Percentiles rank a stretch among this genome's conserved stretches.
Evolutionary conservation across 2,797 vertebrate species (phyloP).

Genomic region (Glossophaga mutica): DNA sequence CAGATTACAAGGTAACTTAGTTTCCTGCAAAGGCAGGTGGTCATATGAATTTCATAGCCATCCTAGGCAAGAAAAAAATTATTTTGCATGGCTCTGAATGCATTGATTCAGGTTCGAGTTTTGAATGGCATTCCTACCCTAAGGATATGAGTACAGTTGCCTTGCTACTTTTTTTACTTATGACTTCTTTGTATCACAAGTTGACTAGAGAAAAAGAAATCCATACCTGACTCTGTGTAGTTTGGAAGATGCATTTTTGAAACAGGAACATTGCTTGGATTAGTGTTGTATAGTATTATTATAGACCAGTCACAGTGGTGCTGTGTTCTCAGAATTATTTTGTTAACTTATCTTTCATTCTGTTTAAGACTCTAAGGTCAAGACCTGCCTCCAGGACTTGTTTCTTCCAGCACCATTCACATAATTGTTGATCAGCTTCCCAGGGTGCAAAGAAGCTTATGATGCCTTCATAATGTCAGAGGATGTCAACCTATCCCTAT

Average conservation of each 20-base stretch:
- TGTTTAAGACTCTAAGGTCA: not conserved
- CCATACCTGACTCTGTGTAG: not conserved
- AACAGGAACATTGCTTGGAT: not conserved
- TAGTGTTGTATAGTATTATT: not conserved
- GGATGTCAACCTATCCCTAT: too few species aligned
- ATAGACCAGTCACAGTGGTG: not conserved
- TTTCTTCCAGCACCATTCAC: not conserved
- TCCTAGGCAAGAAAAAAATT: not conserved
- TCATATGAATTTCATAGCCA: not conserved
- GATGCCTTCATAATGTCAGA: not conserved
- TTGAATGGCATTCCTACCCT: not conserved
- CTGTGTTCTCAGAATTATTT: not conserved
- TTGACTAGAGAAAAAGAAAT: not conserved
- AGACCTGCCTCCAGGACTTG: not conserved
- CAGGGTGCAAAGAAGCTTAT: not conserved
- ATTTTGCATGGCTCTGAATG: not conserved
- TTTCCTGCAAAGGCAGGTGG: not conserved
- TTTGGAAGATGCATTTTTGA: not conserved
- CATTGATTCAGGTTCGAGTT: not conserved
- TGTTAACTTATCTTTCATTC: not conserved
- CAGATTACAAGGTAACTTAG: not conserved
- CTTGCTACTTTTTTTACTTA: not conserved
- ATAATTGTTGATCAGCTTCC: not conserved
- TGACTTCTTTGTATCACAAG: not conserved
- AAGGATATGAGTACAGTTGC: not conserved